Percentiles rank a stretch among this genome's conserved stretches.
Conservation (phyloP, 2,113 vertebrate species). For the Aphyosemion australe region DNA sequence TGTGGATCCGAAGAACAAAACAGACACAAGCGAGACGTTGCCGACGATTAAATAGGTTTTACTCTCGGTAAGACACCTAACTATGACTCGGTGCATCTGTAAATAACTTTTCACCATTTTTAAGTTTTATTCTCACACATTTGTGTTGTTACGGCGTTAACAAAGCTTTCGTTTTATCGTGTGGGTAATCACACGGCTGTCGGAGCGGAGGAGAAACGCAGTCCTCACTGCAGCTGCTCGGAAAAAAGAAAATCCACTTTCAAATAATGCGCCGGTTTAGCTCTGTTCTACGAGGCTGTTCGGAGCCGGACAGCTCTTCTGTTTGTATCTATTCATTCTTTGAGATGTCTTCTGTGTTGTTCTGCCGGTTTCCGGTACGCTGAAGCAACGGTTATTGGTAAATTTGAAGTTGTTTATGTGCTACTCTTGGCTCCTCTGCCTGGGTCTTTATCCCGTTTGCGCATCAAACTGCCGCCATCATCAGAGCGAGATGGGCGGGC, state of each 20-base stretch:
- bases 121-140: constrained; percentile 1
- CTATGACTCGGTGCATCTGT: background rate
- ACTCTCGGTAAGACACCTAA: constrained; percentile 58
- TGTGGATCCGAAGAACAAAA: constrained; percentile 79
- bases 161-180: constrained; percentile 16
- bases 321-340: constrained; percentile 40
- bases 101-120: constrained; percentile 42
- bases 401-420: constrained; percentile 62
- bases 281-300: constrained; percentile 63
- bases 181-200: constrained; percentile 42
- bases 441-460: constrained; percentile 74
- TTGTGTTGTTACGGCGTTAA: background rate
- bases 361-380: background rate
- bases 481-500: constrained; percentile 64
- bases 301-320: constrained; percentile 17
- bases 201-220: constrained; percentile 55
- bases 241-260: constrained; percentile 49
- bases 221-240: constrained; percentile 38
- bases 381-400: constrained; percentile 6
- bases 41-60: constrained; percentile 59
- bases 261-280: constrained; percentile 70
- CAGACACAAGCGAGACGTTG: constrained; percentile 70
- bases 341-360: constrained; percentile 54
- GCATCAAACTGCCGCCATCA: constrained; percentile 79
- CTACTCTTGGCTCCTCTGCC: constrained; percentile 58